phyloP scores from a whole-genome alignment of 2,888 invertebrate species.

The Neoaliturus tenellus region DNA sequence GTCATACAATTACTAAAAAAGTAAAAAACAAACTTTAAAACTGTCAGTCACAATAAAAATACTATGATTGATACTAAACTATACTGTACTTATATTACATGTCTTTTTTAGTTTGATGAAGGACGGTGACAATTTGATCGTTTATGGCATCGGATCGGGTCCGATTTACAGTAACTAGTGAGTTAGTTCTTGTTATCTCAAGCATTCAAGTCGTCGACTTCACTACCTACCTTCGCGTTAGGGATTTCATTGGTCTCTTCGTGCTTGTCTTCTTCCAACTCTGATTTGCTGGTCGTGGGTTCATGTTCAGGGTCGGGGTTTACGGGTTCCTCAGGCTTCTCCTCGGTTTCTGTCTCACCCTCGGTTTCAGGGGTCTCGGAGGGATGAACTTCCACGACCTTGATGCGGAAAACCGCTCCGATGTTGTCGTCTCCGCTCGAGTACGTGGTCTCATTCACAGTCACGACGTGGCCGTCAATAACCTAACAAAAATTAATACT shows the following conservation, averaged over 20 bases:
- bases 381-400: slow-evolving; percentile 39
- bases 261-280: slow-evolving; percentile 32
- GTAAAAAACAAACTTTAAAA: slow-evolving; percentile 4
- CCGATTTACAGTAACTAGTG: slow-evolving; percentile 1
- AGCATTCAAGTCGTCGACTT: slow-evolving; percentile 57
- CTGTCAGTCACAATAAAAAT: neutral
- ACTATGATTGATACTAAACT: neutral
- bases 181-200: slow-evolving; percentile 31
- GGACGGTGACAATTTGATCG: slow-evolving; percentile 1
- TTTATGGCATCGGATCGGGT: slow-evolving; percentile 2
- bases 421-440: slow-evolving; percentile 43
- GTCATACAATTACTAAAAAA: slow-evolving; percentile 32
- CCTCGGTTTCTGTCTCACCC: neutral
- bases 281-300: slow-evolving; percentile 24
- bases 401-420: slow-evolving; percentile 48
- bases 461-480: slow-evolving; percentile 53
- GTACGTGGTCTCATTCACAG: slow-evolving; percentile 54
- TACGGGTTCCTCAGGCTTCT: neutral
- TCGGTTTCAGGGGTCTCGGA: neutral
- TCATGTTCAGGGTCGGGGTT: neutral
- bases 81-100: neutral
- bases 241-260: slow-evolving; percentile 58
- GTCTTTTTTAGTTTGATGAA: neutral
- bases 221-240: slow-evolving; percentile 57
- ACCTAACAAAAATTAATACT: slow-evolving; percentile 30